Conservation (phyloP, 2,888 invertebrate genomes). For the Polydrusus cervinus region DNA sequence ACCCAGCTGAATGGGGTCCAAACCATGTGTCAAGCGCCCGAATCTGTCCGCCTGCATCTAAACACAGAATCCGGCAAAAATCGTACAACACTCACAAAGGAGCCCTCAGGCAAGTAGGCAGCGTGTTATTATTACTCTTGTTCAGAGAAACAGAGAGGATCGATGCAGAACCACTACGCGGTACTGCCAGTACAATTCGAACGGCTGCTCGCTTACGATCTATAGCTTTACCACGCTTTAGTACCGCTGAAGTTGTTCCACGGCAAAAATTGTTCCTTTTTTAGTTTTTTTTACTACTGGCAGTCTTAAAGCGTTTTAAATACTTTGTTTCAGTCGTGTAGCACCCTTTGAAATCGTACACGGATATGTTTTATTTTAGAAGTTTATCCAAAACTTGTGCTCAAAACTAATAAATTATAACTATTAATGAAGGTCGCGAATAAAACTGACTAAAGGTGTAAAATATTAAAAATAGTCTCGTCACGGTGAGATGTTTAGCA, state of each 20-base stretch:
- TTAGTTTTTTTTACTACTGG: conserved; percentile 28
- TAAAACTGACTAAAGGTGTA: conserved; percentile 15
- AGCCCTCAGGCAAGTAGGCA: conserved; percentile 42
- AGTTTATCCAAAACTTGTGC: not conserved
- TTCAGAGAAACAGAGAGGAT: conserved; percentile 44
- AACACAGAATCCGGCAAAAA: conserved; percentile 47
- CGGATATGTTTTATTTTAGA: not conserved
- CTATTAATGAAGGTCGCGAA: conserved; percentile 28
- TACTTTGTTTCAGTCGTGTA: conserved; percentile 22
- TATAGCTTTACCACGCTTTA: conserved; percentile 31
- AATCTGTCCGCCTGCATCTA: conserved; percentile 36
- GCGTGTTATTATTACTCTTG: conserved; percentile 39
- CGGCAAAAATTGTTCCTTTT: conserved; percentile 39
- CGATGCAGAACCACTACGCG: conserved; percentile 43
- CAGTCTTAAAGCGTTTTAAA: conserved; percentile 21
- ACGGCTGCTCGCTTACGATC: conserved; percentile 41
- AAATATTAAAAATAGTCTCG: conserved; percentile 31
- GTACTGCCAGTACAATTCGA: conserved; percentile 50
- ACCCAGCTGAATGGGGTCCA: conserved; percentile 26
- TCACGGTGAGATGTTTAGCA: conserved; percentile 38
- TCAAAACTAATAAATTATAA: conserved; percentile 9
- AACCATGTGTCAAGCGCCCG: conserved; percentile 45
- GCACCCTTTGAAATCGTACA: not conserved
- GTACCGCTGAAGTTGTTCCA: conserved; percentile 38
- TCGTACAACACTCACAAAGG: conserved; percentile 43